Conservation (phyloP, 2,113 vertebrate genomes). For the Typhlomys cinereus region DNA sequence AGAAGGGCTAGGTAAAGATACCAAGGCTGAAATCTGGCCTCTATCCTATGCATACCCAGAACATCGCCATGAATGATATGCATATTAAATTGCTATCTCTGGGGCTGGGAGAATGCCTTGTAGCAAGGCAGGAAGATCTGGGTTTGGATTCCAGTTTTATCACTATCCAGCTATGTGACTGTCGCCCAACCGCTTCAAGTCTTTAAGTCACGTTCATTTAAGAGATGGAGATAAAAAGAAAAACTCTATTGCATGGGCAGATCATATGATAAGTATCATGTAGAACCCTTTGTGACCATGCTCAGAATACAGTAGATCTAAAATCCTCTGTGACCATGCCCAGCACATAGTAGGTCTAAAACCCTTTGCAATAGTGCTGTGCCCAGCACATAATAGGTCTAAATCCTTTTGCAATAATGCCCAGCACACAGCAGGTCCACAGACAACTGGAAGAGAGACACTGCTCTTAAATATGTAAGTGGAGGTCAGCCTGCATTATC, state of each 20-base stretch:
- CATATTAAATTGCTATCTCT: no score
- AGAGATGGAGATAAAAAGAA: background rate
- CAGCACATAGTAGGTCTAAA: background rate
- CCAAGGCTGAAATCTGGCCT: background rate
- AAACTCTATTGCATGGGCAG: background rate
- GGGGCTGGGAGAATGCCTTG: no score
- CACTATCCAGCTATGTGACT: background rate
- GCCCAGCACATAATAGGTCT: no score
- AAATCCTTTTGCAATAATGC: background rate
- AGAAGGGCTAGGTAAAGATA: background rate
- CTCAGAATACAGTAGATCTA: no score
- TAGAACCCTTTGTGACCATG: background rate
- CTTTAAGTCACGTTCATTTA: background rate
- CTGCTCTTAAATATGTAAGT: background rate
- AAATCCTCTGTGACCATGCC: accelerated
- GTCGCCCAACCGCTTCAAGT: background rate
- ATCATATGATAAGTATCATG: background rate
- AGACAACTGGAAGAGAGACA: background rate
- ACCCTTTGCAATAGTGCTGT: background rate
- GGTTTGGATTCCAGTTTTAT: background rate
- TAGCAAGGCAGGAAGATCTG: background rate
- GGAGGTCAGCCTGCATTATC: background rate
- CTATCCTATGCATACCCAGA: no score
- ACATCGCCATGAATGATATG: no score
- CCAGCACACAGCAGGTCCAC: accelerated